Conservation (phyloP, 1,140 invertebrate genomes). For the Heliconius congener region DNA sequence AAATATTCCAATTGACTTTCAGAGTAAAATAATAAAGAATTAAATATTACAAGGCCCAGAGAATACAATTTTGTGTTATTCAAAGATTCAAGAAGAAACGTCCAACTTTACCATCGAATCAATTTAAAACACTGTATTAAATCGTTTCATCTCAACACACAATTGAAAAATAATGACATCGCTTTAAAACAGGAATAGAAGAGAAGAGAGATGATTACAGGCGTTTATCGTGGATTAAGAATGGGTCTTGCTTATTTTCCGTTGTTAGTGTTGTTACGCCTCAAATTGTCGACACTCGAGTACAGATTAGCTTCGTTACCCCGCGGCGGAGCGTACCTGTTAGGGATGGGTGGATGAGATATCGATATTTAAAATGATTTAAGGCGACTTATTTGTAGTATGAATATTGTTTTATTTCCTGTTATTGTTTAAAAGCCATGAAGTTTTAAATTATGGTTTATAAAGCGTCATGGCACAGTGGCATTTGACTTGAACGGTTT, state of each 20-base stretch:
- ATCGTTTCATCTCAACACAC: conserved; percentile 15
- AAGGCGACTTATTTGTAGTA: no score
- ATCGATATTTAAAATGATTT: conserved; percentile 8
- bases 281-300: conserved; percentile 80
- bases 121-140: conserved; percentile 9
- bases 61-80: neutral
- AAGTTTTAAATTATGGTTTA: no score
- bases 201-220: conserved; percentile 46
- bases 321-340: conserved; percentile 65
- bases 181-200: conserved; percentile 28
- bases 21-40: no score
- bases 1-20: neutral
- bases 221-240: conserved; percentile 59
- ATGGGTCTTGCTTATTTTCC: conserved; percentile 73
- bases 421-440: no score
- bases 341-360: conserved; percentile 45
- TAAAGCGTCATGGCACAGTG: no score
- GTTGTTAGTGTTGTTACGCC: conserved; percentile 65
- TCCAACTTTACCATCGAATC: neutral
- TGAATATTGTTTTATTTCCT: no score
- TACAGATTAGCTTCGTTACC: conserved; percentile 80
- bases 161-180: conserved; percentile 22
- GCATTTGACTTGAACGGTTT: no score
- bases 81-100: neutral
- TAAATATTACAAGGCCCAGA: no score